Conservation (phyloP, 1,140 invertebrate species). For the Leptopilina clavipes region DNA sequence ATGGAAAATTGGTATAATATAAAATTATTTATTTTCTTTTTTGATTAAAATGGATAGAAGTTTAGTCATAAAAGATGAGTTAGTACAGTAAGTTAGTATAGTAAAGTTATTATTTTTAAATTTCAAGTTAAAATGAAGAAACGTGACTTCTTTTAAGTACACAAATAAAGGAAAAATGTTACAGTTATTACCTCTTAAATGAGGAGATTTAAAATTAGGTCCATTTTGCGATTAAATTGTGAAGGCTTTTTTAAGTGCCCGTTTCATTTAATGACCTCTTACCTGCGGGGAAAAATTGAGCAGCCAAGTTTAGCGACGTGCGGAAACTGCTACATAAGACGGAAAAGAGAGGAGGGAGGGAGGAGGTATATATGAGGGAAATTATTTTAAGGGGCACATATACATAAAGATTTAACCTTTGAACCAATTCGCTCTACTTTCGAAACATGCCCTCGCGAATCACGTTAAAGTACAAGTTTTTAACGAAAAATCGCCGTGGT, state of each 20-base stretch:
- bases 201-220: background rate
- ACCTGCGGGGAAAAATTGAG: conserved; percentile 11
- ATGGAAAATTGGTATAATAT: no score
- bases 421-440: conserved; percentile 19
- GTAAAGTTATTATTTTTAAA: no score
- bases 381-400: conserved; percentile 4
- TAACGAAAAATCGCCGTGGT: background rate
- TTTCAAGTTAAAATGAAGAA: background rate
- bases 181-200: background rate
- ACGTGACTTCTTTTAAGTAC: background rate
- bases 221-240: conserved; percentile 28
- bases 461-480: background rate
- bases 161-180: background rate
- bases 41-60: no score
- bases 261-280: conserved; percentile 17
- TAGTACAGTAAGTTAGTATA: no score
- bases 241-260: background rate
- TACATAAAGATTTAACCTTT: conserved; percentile 4
- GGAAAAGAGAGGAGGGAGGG: no score
- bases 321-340: no score
- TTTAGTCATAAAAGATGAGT: no score
- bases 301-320: background rate
- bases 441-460: conserved; percentile 1
- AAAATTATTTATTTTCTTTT: no score
- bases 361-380: background rate